These are phyloP conservation scores for Mesoligia furuncula DNA, from an alignment of 2,888 invertebrate genomes.

Conservation along the genomic window DNA sequence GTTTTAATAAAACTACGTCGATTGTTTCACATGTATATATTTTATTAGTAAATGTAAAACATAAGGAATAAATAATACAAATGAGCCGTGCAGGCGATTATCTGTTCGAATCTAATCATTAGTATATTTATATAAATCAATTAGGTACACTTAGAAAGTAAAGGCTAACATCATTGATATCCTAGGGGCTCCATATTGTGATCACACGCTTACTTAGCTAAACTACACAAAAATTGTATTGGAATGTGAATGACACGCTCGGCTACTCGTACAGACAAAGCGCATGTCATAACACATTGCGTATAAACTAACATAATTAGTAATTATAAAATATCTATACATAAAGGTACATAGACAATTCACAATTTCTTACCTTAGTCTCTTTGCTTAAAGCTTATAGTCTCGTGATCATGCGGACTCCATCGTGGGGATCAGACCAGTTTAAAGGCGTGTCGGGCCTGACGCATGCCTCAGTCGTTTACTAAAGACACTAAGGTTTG, in stretches of 20 bases:
- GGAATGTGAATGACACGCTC: conserved; percentile 59
- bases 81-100: conserved; percentile 51
- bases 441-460: conserved; percentile 77
- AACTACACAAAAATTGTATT: conserved; percentile 53
- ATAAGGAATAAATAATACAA: conserved; percentile 74
- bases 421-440: conserved; percentile 72
- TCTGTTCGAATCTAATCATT: conserved; percentile 47
- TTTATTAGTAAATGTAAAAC: conserved; percentile 75
- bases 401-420: conserved; percentile 70
- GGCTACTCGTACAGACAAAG: conserved; percentile 36
- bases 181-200: conserved; percentile 46
- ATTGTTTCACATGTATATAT: conserved; percentile 63
- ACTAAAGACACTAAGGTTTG: conserved; percentile 60
- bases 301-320: conserved; percentile 53
- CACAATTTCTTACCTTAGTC: conserved; percentile 77
- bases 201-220: conserved; percentile 59
- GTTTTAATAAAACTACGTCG: conserved; percentile 39
- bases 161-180: conserved; percentile 48
- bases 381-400: conserved; percentile 82
- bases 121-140: conserved; percentile 55
- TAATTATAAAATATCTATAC: conserved; percentile 70
- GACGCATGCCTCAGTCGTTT: conserved; percentile 56
- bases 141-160: conserved; percentile 57
- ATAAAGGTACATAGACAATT: conserved; percentile 75
- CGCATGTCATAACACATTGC: conserved; percentile 57